Percentiles rank a stretch among this genome's conserved stretches.
Conservation (phyloP, 2,888 invertebrate species). For the Nycteola revayana region DNA sequence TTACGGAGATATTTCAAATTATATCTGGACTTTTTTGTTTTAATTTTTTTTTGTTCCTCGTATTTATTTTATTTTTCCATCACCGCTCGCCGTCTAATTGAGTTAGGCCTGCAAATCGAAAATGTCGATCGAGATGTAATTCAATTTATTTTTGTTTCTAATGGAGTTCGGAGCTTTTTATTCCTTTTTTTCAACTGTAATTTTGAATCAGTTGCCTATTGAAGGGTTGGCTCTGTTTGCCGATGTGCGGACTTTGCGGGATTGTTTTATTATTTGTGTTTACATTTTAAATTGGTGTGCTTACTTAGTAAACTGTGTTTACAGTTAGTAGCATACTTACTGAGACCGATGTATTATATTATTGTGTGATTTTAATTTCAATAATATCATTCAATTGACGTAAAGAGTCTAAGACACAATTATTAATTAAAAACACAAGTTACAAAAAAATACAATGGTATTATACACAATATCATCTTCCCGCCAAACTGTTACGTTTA, state of each 20-base stretch:
- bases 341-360: too few species aligned
- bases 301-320: too few species aligned
- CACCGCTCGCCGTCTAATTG: slow-evolving; percentile 78
- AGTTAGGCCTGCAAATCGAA: slow-evolving; percentile 81
- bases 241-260: slow-evolving; percentile 38
- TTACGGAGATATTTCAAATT: slow-evolving; percentile 83
- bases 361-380: too few species aligned
- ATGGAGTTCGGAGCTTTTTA: slow-evolving; percentile 75
- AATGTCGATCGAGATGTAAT: slow-evolving; percentile 81
- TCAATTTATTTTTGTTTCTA: slow-evolving; percentile 82
- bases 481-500: too few species aligned
- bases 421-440: too few species aligned
- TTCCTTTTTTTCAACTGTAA: slow-evolving; percentile 67
- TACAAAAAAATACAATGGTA: too few species aligned
- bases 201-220: slow-evolving; percentile 67
- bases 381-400: too few species aligned
- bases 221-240: slow-evolving; percentile 54
- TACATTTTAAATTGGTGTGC: neutral
- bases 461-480: too few species aligned
- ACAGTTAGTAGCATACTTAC: too few species aligned
- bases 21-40: slow-evolving; percentile 80
- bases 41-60: slow-evolving; percentile 75
- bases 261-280: slow-evolving; percentile 32
- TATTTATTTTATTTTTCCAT: slow-evolving; percentile 82
- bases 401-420: too few species aligned